Evolutionary conservation across 1,140 invertebrate genomes (phyloP).

Genomic region (Pinna nobilis): DNA sequence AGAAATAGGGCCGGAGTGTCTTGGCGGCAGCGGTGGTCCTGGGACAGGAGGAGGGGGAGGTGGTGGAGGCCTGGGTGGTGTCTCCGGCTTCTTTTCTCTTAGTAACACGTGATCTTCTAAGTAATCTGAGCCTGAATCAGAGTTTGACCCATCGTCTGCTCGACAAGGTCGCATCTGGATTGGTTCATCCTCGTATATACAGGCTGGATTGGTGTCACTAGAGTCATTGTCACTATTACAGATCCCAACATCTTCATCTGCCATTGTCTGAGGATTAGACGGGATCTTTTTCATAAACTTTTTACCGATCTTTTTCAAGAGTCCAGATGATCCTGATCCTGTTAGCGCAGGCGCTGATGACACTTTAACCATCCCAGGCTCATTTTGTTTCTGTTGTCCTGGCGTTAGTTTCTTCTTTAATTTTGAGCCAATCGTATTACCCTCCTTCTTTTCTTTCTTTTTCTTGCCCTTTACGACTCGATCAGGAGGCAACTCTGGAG

Average conservation of each 20-base stretch:
- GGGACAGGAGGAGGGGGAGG: neutral
- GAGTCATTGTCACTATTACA: slow-evolving; percentile 13
- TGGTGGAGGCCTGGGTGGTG: slow-evolving; percentile 5
- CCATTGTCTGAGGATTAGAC: slow-evolving; percentile 3
- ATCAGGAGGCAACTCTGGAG: slow-evolving; percentile 1
- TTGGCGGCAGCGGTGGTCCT: slow-evolving; percentile 7
- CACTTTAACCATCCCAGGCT: neutral
- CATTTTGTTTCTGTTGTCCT: neutral
- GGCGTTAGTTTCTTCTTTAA: slow-evolving; percentile 10
- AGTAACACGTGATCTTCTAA: slow-evolving; percentile 4
- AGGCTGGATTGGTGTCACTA: slow-evolving; percentile 3
- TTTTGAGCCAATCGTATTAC: slow-evolving; percentile 11
- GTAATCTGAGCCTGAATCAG: slow-evolving; percentile 12
- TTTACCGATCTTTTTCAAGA: slow-evolving; percentile 2
- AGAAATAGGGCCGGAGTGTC: neutral
- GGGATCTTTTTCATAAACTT: slow-evolving; percentile 18
- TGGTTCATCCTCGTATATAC: slow-evolving; percentile 10
- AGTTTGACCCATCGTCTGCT: neutral
- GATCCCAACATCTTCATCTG: neutral
- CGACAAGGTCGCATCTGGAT: slow-evolving; percentile 2
- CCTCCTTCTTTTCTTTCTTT: slow-evolving; percentile 1
- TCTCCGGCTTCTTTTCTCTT: neutral
- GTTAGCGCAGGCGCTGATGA: neutral
- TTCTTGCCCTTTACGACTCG: too few species aligned
- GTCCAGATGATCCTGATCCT: neutral